Conservation (phyloP, 2,113 vertebrate genomes). For the Geococcyx californianus region DNA sequence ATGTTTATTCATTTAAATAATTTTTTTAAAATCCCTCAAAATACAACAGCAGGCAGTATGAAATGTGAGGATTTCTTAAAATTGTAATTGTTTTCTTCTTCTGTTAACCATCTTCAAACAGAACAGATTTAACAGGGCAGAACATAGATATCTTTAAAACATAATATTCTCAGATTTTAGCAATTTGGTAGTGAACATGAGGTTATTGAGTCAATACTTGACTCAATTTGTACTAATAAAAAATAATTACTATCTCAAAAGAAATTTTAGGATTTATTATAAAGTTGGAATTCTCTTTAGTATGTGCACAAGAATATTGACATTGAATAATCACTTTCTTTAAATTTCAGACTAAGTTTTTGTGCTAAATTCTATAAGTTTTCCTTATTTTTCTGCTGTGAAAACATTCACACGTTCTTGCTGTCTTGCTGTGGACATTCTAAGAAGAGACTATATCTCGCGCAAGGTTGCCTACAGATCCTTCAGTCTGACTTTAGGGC, state of each 20-base stretch:
- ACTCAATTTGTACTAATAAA: neutral
- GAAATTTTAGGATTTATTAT: neutral
- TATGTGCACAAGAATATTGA: neutral
- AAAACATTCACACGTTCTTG: neutral
- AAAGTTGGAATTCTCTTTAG: neutral
- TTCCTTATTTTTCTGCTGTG: neutral
- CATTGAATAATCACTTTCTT: neutral
- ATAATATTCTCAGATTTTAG: neutral
- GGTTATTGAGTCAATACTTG: neutral
- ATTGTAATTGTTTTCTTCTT: neutral
- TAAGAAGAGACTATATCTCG: neutral
- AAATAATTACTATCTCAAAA: neutral
- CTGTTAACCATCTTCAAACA: neutral
- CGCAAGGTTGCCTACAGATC: neutral
- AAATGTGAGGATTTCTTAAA: neutral
- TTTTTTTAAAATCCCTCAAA: neutral
- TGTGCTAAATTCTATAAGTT: neutral
- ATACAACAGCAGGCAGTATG: neutral
- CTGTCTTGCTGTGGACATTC: neutral
- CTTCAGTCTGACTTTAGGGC: neutral
- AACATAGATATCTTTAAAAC: neutral
- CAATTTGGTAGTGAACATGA: neutral
- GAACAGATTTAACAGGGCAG: neutral
- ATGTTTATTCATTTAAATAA: neutral
- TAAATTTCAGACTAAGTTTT: neutral